Conservation (phyloP, 2,797 vertebrate genomes). For the Pseudotriccus pelzelni region DNA sequence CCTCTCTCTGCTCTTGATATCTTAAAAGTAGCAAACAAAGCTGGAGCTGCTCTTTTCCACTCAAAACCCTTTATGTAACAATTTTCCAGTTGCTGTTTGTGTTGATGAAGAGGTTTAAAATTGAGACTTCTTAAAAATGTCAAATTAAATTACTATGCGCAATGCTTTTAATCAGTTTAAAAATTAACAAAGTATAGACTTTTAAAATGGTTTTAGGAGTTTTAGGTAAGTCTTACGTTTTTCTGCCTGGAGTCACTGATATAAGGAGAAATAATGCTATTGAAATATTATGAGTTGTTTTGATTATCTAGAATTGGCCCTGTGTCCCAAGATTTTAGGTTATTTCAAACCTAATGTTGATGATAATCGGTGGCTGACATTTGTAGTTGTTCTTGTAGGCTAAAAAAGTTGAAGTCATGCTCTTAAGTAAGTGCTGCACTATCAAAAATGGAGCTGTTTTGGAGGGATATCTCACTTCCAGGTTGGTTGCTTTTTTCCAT, state of each 20-base stretch:
- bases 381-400: background rate
- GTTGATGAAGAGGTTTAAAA: slow-evolving; percentile 38
- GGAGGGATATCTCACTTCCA: background rate
- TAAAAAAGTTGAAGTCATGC: background rate
- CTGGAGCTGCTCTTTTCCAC: slow-evolving; percentile 5
- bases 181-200: background rate
- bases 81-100: slow-evolving; percentile 19
- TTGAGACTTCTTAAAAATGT: background rate
- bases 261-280: background rate
- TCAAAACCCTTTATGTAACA: background rate
- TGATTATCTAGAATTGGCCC: background rate
- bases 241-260: background rate
- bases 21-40: background rate
- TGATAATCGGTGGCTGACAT: background rate
- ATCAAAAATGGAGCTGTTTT: background rate
- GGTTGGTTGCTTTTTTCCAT: background rate
- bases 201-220: background rate
- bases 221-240: background rate
- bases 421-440: background rate
- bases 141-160: background rate
- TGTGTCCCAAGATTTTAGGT: background rate
- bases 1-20: slow-evolving; percentile 45
- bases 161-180: background rate
- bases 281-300: background rate
- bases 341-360: background rate